A percentile compares a stretch with the other conserved stretches of the same genome.
Evolutionary conservation across 2,888 invertebrate genomes (phyloP).

Genomic region (Dryocosmus kuriphilus): DNA sequence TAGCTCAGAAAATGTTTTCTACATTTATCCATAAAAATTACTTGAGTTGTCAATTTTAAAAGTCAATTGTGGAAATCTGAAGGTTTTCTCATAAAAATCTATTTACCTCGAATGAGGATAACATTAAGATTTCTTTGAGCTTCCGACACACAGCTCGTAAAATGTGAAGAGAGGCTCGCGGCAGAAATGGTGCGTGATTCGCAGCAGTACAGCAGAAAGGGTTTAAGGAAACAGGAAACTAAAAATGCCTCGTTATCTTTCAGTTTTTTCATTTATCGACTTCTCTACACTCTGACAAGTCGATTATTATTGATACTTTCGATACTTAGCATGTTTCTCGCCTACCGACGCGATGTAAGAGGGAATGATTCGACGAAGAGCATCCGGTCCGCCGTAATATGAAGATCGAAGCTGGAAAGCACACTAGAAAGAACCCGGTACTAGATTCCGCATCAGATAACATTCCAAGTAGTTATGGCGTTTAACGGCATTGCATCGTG

Average conservation of each 20-base stretch:
- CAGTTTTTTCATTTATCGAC: conserved; percentile 15
- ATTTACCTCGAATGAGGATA: not conserved
- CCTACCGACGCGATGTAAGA: conserved; percentile 10
- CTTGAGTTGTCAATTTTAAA: not conserved
- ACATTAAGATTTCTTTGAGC: conserved; percentile 14
- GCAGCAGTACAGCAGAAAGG: conserved; percentile 13
- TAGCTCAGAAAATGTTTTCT: no score
- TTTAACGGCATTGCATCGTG: conserved; percentile 43
- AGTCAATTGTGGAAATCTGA: not conserved
- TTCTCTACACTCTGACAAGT: conserved; percentile 23
- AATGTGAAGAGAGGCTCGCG: conserved; percentile 28
- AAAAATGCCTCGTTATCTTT: conserved; percentile 35
- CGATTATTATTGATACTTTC: conserved; percentile 35
- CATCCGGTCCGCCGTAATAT: conserved; percentile 1
- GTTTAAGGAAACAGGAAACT: conserved; percentile 30
- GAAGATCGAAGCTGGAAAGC: conserved; percentile 17
- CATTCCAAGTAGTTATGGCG: conserved; percentile 36
- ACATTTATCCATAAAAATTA: no score
- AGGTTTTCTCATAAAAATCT: not conserved
- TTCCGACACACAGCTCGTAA: conserved; percentile 31
- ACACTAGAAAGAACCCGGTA: conserved; percentile 16
- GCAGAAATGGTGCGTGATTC: conserved; percentile 36
- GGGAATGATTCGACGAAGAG: conserved; percentile 24
- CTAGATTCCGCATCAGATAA: conserved; percentile 40
- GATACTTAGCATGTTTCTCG: conserved; percentile 26